Evolutionary conservation across 2,888 invertebrate genomes (phyloP).

Genomic region (Hermaeophaga mercurialis): DNA sequence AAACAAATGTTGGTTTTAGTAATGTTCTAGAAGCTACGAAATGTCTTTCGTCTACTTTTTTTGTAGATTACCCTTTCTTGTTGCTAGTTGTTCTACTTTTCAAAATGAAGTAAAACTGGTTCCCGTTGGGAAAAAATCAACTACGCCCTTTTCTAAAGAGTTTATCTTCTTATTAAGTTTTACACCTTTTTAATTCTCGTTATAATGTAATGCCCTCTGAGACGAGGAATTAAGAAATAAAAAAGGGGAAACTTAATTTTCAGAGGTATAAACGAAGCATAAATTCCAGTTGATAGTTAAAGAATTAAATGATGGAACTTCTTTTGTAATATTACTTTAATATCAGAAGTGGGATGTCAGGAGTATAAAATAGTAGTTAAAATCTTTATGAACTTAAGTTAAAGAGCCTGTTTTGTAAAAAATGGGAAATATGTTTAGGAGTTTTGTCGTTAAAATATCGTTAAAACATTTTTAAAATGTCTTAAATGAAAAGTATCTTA

Average conservation of each 20-base stretch:
- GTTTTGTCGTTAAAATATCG: no score
- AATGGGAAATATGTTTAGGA: no score
- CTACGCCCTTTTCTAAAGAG: constrained; percentile 25
- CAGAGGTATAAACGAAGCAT: constrained; percentile 29
- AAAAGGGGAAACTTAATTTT: constrained; percentile 38
- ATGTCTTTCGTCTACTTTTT: no score
- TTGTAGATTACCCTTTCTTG: no score
- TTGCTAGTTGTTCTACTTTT: no score
- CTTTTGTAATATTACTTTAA: constrained; percentile 16
- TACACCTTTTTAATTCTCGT: constrained; percentile 48
- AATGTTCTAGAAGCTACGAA: no score
- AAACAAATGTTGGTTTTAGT: no score
- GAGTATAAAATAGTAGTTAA: constrained; percentile 3
- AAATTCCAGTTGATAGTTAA: constrained; percentile 38
- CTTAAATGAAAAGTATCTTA: no score
- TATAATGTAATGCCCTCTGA: constrained; percentile 41
- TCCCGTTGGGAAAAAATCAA: neutral
- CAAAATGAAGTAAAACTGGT: no score
- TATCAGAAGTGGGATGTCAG: constrained; percentile 13
- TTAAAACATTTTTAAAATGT: no score
- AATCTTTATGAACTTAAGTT: neutral
- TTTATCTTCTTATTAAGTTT: constrained; percentile 46
- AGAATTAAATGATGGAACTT: constrained; percentile 42
- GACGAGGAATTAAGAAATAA: constrained; percentile 38
- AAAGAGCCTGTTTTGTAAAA: neutral